Percentiles rank a stretch among this genome's conserved stretches.
Conservation (phyloP, 2,888 invertebrate genomes). For the Mesoligia furuncula region DNA sequence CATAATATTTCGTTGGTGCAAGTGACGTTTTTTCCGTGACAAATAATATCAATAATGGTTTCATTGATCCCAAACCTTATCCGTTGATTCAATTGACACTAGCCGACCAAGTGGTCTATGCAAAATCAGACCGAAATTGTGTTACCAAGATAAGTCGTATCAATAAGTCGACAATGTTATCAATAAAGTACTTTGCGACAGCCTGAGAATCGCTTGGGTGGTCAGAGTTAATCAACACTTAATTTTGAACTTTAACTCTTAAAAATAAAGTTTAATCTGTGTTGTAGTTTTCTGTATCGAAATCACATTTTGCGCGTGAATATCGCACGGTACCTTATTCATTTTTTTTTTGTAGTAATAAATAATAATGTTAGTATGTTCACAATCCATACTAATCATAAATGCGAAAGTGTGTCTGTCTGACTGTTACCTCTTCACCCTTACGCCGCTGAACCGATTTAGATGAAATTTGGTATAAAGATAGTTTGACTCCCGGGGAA, state of each 20-base stretch:
- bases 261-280: slow-evolving; percentile 1
- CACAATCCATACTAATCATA: background rate
- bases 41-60: slow-evolving; percentile 33
- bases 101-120: slow-evolving; percentile 64
- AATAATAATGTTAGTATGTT: background rate
- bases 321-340: slow-evolving; percentile 11
- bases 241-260: slow-evolving; percentile 52
- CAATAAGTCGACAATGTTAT: slow-evolving; percentile 75
- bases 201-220: slow-evolving; percentile 77
- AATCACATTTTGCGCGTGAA: slow-evolving; percentile 30
- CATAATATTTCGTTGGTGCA: background rate
- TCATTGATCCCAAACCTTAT: slow-evolving; percentile 54
- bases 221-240: slow-evolving; percentile 56
- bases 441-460: too few species aligned
- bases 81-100: slow-evolving; percentile 43
- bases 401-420: too few species aligned
- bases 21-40: slow-evolving; percentile 16
- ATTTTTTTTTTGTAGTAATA: slow-evolving; percentile 1
- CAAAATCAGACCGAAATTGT: slow-evolving; percentile 73
- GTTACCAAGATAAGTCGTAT: slow-evolving; percentile 75
- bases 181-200: slow-evolving; percentile 69
- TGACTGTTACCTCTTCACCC: too few species aligned
- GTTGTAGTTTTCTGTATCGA: background rate
- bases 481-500: too few species aligned
- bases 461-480: too few species aligned